Conservation (phyloP, 92 coral and sea anemone species). For the Chrysogorgia sp. region DNA sequence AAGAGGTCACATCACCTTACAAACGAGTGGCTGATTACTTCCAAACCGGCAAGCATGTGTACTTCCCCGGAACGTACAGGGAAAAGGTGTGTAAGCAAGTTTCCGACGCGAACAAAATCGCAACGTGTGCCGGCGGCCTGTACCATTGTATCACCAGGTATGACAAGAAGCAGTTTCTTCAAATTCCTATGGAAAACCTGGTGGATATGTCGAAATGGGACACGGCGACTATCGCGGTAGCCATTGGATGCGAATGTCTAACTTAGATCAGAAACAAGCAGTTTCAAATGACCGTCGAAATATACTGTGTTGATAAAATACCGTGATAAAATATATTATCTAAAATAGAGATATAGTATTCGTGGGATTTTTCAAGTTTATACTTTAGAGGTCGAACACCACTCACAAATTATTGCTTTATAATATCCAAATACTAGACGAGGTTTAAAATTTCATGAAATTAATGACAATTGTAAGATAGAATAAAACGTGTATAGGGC, state of each 20-base stretch:
- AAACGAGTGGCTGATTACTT: constrained; percentile 16
- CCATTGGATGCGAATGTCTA: constrained; percentile 18
- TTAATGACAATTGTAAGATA: too few relatives aligned
- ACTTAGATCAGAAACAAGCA: neutral
- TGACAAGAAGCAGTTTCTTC: neutral
- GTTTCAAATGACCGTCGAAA: too few relatives aligned
- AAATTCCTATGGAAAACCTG: constrained; percentile 1
- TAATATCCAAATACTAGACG: too few relatives aligned
- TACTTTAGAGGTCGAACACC: too few relatives aligned
- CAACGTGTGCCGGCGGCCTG: constrained; percentile 34
- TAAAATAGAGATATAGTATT: too few relatives aligned
- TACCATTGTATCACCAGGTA: constrained; percentile 22
- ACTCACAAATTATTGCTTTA: too few relatives aligned
- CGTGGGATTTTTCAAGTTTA: too few relatives aligned
- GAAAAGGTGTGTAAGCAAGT: constrained; percentile 7
- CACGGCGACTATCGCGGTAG: neutral
- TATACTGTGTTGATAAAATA: too few relatives aligned
- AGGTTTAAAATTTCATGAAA: too few relatives aligned
- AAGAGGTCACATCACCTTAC: neutral
- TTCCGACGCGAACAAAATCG: constrained; percentile 4
- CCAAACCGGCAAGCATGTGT: neutral
- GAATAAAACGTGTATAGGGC: too few relatives aligned
- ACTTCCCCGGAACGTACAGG: constrained; percentile 5
- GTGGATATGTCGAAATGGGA: neutral
- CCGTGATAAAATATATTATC: too few relatives aligned